Conservation (phyloP, 2,797 vertebrate species). For the Triplophysa yarkandensis region DNA sequence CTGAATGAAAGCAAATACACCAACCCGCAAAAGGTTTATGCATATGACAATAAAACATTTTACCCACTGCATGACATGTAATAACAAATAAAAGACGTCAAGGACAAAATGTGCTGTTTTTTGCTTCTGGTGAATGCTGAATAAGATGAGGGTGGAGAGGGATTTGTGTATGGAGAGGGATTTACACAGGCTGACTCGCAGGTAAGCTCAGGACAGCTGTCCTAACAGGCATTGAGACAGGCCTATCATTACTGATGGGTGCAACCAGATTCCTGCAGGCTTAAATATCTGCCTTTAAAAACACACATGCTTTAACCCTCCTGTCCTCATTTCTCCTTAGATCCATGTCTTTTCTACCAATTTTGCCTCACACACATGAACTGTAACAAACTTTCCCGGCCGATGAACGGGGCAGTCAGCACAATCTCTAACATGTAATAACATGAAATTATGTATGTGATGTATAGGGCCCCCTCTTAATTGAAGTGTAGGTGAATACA, state of each 20-base stretch:
- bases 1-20: neutral
- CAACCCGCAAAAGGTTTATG: neutral
- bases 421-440: slow-evolving; percentile 29
- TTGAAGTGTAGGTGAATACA: neutral
- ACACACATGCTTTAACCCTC: slow-evolving; percentile 4
- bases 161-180: slow-evolving; percentile 40
- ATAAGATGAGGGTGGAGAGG: slow-evolving; percentile 39
- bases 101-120: slow-evolving; percentile 18
- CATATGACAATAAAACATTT: neutral
- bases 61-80: slow-evolving; percentile 2
- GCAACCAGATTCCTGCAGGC: slow-evolving; percentile 78
- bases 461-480: no score
- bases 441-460: slow-evolving; percentile 21
- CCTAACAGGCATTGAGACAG: slow-evolving; percentile 78
- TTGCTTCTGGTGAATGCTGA: slow-evolving; percentile 34
- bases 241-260: slow-evolving; percentile 80
- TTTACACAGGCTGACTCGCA: slow-evolving; percentile 54
- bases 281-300: slow-evolving; percentile 73
- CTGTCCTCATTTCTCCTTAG: slow-evolving; percentile 7
- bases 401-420: slow-evolving; percentile 25
- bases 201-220: slow-evolving; percentile 81
- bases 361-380: neutral
- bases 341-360: neutral
- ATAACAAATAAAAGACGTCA: slow-evolving; percentile 24
- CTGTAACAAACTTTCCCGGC: neutral